Base-by-base conservation (phyloP, 2,113 vertebrate species). In the Ibidorhyncha struthersii region DNA sequence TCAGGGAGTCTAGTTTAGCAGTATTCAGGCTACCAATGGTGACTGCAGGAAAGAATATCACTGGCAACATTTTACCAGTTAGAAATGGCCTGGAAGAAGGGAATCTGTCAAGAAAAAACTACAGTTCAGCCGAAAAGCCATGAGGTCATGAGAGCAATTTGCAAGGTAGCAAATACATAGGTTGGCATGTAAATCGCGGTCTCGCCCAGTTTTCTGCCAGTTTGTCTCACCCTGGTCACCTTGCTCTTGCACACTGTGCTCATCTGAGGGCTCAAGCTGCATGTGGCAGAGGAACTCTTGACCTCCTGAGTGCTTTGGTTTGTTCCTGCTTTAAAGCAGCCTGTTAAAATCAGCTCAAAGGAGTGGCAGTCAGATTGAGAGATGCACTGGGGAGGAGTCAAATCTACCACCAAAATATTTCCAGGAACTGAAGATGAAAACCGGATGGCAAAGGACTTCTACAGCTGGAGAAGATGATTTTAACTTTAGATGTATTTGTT, bases 391-490 rank as follows among this genome's bases (percentile, higher is more conserved):
- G 61, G 78, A 83, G 67, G 55, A 82, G 56, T 45, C 41, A 11
- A 21, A 56, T 61, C 69, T 76, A 17, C 43, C 6, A 29, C 91
- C 72, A 96, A 95, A 96, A 82, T 61, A 82, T 89, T 93, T 96
- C 66, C 72, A 90, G 76, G 86, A 82, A 89, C 30, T 38, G 34
- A 45, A 72, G 62, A 90, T 52, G 59, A 77, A 95, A 97, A 86
- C 29, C 3, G 6, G 41, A 67, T 80, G 80, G 77, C 53, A 89
- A 74, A 91, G 16, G 79, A 59, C 38, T 89, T 77, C 53, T 67
- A 7, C 36, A 93, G 63, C 84, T 94, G 79, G 36, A 90, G 53
- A 69, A 93, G 62, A 87, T 61, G 47, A 82, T 90, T 96, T 95
- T 69, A 85, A 81, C n/a, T 89, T 94, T 43, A 85, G 29, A 82